A percentile compares a stretch with the other conserved stretches of the same genome.
Evolutionary conservation across 2,797 vertebrate genomes (phyloP).

Genomic region (Hirundo rustica): DNA sequence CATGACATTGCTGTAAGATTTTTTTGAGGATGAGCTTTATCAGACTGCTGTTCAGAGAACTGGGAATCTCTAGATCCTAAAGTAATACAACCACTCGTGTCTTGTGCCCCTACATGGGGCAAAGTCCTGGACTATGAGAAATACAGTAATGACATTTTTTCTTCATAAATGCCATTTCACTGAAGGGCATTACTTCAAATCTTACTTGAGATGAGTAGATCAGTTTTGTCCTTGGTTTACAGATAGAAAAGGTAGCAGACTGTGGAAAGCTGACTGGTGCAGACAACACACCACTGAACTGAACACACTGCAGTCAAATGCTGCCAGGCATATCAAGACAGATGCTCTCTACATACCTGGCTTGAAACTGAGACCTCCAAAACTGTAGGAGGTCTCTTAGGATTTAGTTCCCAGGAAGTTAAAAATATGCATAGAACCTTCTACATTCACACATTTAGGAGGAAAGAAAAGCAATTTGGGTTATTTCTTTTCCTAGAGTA

Average conservation of each 20-base stretch:
- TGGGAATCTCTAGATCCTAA: background rate
- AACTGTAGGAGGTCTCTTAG: background rate
- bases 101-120: background rate
- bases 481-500: background rate
- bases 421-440: background rate
- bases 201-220: background rate
- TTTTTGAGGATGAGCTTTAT: background rate
- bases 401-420: background rate
- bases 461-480: background rate
- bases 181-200: background rate
- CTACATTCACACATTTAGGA: background rate
- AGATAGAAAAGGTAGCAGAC: background rate
- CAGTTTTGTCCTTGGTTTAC: conserved; percentile 11
- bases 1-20: background rate
- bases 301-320: background rate
- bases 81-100: background rate
- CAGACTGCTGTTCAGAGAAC: background rate
- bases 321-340: background rate
- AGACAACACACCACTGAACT: background rate
- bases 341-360: background rate
- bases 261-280: background rate
- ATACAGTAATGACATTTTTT: background rate
- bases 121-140: background rate
- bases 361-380: background rate
- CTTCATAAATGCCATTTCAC: background rate